Evolutionary conservation across 1,140 invertebrate species (phyloP).

Genomic region (Megalopta genalis): DNA sequence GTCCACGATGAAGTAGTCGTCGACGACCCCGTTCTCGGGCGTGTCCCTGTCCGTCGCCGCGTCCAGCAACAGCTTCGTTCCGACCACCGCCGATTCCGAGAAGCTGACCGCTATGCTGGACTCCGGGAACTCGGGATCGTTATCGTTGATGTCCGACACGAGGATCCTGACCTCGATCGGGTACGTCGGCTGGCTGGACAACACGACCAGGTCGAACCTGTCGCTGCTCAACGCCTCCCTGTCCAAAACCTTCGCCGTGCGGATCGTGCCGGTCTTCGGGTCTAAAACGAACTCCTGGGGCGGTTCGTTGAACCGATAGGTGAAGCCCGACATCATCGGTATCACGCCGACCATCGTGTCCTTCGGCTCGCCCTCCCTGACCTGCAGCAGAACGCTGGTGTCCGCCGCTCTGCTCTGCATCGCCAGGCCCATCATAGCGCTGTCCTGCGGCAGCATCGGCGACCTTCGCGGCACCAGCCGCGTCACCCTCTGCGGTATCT

Average conservation of each 20-base stretch:
- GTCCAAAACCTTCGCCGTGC: constrained; percentile 89
- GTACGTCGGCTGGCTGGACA: constrained; percentile 95
- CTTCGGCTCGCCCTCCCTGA: constrained; percentile 90
- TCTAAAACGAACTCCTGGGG: constrained; percentile 91
- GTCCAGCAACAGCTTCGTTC: constrained; percentile 91
- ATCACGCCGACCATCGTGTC: constrained; percentile 92
- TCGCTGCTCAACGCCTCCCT: constrained; percentile 88
- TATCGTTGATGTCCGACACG: constrained; percentile 94
- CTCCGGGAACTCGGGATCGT: constrained; percentile 94
- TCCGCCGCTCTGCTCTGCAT: constrained; percentile 94
- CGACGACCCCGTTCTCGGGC: constrained; percentile 91
- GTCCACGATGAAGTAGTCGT: constrained; percentile 92
- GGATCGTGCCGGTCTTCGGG: constrained; percentile 89
- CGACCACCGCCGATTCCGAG: constrained; percentile 93
- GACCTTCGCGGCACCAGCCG: constrained; percentile 77
- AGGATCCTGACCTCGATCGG: constrained; percentile 94
- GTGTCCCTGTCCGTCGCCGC: constrained; percentile 92
- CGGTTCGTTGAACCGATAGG: constrained; percentile 94
- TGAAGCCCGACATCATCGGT: constrained; percentile 92
- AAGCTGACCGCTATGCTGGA: constrained; percentile 91
- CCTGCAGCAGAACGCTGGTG: constrained; percentile 90
- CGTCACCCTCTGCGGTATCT: constrained; percentile 67
- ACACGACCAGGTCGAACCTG: constrained; percentile 92
- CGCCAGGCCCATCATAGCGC: constrained; percentile 77
- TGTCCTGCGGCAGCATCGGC: constrained; percentile 72